phyloP scores from a whole-genome alignment of 2,888 invertebrate species.

The Synanthedon andrenaeformis region DNA sequence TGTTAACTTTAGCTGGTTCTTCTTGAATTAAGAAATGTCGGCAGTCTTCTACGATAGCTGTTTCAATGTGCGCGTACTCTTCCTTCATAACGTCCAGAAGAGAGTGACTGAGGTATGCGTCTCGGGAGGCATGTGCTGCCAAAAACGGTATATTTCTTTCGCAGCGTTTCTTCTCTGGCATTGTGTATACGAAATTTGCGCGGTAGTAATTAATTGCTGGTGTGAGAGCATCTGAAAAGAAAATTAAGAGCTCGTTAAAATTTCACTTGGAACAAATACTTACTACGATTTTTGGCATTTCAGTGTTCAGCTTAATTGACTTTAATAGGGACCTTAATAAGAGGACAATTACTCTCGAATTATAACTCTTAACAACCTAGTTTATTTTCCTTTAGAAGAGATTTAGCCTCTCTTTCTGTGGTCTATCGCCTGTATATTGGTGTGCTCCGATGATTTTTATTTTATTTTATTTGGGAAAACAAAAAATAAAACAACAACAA shows the following conservation, averaged over 20 bases:
- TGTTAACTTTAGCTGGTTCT: constrained; percentile 62
- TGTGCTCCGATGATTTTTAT: too few species aligned
- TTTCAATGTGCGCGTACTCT: constrained; percentile 49
- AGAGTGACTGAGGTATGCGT: constrained; percentile 33
- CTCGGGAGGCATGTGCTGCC: constrained; percentile 53
- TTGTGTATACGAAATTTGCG: constrained; percentile 39
- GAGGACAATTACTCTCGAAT: too few species aligned
- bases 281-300: too few species aligned
- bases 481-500: too few species aligned
- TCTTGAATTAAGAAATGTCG: constrained; percentile 71
- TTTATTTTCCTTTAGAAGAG: too few species aligned
- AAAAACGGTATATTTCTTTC: constrained; percentile 50
- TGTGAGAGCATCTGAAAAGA: constrained; percentile 60
- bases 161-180: constrained; percentile 25
- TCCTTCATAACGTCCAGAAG: constrained; percentile 40
- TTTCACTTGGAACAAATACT: background rate
- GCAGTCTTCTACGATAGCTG: constrained; percentile 45
- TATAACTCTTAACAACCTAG: too few species aligned
- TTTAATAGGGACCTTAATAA: too few species aligned
- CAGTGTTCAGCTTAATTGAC: too few species aligned
- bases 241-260: constrained; percentile 2
- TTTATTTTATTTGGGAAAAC: too few species aligned
- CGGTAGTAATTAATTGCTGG: constrained; percentile 71
- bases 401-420: too few species aligned
- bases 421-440: too few species aligned